Evolutionary conservation across 92 coral and sea anemone species (phyloP), one percentile per base, ranked within the genome.

Genomic region (Chrysogorgia sp.): DNA sequence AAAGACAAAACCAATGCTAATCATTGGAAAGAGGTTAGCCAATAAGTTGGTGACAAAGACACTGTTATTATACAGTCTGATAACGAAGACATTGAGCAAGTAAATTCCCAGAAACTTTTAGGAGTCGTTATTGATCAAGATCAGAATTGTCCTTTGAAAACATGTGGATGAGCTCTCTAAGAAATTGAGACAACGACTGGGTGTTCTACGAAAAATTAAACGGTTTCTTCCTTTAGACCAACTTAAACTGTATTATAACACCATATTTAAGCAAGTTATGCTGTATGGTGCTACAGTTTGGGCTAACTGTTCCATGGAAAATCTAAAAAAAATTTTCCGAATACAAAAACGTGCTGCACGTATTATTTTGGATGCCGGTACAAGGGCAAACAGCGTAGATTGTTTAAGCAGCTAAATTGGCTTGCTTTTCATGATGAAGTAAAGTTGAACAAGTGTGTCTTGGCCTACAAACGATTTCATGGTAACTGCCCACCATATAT

Each of bases 71-170:
- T 76, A 56, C 67, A 77, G 21, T 57, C 63, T 47, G 71, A 58
- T n/a, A 79, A 69, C 77, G 60, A 82, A 47, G 79, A 70, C 37
- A 77, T 76, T 34, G 77, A n/a, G n/a, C n/a, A n/a, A n/a, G n/a
- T n/a, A n/a, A n/a, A n/a, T n/a, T n/a, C n/a, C n/a, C n/a, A n/a
- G 63, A 64, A 76, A 77, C 87, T 83, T 58, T 50, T 83, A 58
- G 87, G 87, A 58, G 87, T 83, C 59, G 53, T 34, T 49, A 58
- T 83, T 63, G 87, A 83, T 63, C 69, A 83, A 56, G 79, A 84
- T 50, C n/a, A 78, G 68, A 79, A 64, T 62, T 84, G n/a, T n/a
- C n/a, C n/a, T 84, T 79, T 75, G 79, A 78, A 72, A 65, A 70
- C 88, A 79, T 53, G 67, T 84, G 71, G 88, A 84, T 41, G 76